Evolutionary conservation across 2,113 vertebrate genomes (phyloP).

Genomic region (Zapus hudsonius): DNA sequence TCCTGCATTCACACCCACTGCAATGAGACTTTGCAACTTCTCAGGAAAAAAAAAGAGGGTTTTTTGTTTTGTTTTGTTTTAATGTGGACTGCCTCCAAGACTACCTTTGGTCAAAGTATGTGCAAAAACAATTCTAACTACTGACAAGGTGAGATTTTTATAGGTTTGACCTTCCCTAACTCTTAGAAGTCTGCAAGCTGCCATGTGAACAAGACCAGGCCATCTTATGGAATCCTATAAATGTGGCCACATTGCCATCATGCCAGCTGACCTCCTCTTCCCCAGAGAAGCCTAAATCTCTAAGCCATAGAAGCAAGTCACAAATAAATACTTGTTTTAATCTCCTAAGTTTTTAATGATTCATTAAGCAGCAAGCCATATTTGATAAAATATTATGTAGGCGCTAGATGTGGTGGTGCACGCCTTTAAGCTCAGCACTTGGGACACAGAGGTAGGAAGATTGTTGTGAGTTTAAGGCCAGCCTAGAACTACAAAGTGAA

Average conservation of each 20-base stretch:
- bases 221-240: background rate
- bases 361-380: background rate
- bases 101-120: background rate
- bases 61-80: too few species aligned
- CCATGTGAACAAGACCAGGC: background rate
- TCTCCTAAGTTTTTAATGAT: background rate
- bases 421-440: too few species aligned
- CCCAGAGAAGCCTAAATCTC: background rate
- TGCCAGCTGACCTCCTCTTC: background rate
- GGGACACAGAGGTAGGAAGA: too few species aligned
- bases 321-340: background rate
- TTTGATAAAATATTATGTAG: background rate
- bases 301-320: background rate
- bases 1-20: background rate
- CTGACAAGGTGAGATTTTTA: background rate
- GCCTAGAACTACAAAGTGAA: too few species aligned
- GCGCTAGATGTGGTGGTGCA: too few species aligned
- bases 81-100: background rate
- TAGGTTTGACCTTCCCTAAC: background rate
- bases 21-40: background rate
- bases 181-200: background rate
- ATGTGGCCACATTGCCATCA: background rate
- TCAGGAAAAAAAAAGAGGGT: background rate
- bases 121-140: background rate
- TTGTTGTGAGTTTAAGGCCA: too few species aligned